Conservation (phyloP, 2,113 vertebrate genomes). For the Oryzias curvinotus region DNA sequence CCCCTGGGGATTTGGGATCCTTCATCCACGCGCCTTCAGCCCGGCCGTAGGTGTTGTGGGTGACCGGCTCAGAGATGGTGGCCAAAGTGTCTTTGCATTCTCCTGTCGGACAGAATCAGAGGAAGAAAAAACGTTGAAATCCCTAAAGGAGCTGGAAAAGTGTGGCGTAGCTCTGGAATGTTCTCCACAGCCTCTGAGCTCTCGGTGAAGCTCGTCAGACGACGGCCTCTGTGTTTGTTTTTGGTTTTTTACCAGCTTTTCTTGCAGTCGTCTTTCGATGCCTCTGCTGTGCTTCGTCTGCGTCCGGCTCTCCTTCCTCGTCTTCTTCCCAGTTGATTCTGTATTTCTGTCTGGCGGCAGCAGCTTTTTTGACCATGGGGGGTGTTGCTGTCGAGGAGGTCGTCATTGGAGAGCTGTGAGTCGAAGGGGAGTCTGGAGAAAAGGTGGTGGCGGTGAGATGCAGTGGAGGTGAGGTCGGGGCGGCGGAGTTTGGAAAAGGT, state of each 20-base stretch:
- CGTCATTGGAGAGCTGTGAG: constrained; percentile 15
- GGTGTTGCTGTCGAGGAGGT: constrained; percentile 21
- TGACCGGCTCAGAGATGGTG: constrained; percentile 88
- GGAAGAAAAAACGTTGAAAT: not conserved
- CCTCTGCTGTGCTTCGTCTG: constrained; percentile 38
- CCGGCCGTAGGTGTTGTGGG: constrained; percentile 91
- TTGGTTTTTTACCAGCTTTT: constrained; percentile 62
- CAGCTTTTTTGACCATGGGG: constrained; percentile 4
- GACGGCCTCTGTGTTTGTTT: too few species aligned
- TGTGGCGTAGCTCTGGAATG: too few species aligned
- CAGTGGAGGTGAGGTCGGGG: not conserved
- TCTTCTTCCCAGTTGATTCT: constrained; percentile 71
- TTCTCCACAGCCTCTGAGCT: too few species aligned
- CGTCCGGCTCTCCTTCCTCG: constrained; percentile 10
- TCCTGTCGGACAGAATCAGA: constrained; percentile 69
- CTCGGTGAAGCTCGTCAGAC: too few species aligned
- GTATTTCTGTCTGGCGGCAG: constrained; percentile 51
- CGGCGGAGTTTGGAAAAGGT: constrained; percentile 11
- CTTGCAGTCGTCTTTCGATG: constrained; percentile 33
- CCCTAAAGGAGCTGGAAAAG: not conserved
- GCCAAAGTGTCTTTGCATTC: constrained; percentile 95
- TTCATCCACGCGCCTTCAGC: constrained; percentile 99
- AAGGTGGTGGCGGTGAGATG: constrained; percentile 8
- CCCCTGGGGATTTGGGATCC: constrained; percentile 86
- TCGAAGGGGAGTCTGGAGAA: not conserved